Evolutionary conservation across 2,113 vertebrate species (phyloP).

Genomic region (Morone chrysops): DNA sequence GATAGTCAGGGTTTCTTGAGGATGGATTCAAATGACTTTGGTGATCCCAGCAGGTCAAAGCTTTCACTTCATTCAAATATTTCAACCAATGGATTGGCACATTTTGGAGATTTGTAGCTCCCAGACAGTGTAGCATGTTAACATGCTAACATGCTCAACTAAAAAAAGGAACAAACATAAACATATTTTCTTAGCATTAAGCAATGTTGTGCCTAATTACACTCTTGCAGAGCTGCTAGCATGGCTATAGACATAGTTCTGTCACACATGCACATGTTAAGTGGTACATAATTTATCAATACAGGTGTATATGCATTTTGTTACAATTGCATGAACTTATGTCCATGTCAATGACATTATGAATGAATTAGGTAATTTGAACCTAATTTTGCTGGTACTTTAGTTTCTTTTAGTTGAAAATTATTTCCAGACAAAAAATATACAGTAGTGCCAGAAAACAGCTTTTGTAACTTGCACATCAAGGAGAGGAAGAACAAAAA

Average conservation of each 20-base stretch:
- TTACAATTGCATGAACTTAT: neutral
- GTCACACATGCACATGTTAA: neutral
- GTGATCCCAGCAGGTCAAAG: too few species aligned
- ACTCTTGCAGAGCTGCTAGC: neutral
- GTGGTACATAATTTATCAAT: neutral
- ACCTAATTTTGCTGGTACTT: neutral
- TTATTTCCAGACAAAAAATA: constrained; percentile 11
- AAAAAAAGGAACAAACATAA: too few species aligned
- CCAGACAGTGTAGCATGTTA: neutral
- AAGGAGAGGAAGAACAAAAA: constrained; percentile 60
- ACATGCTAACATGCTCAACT: neutral
- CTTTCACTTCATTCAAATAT: neutral
- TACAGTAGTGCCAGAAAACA: constrained; percentile 29
- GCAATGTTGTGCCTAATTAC: neutral
- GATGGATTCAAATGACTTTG: neutral
- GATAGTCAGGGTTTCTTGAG: neutral
- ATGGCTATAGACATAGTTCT: neutral
- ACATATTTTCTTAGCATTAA: neutral
- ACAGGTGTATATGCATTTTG: neutral
- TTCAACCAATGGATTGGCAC: neutral
- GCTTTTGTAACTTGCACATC: constrained; percentile 42
- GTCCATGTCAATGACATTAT: neutral
- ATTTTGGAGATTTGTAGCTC: neutral
- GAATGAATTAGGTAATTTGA: neutral
- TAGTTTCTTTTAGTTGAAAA: neutral